Base-by-base conservation (phyloP, 2,888 invertebrate species). In the Oxystoma pomonae region DNA sequence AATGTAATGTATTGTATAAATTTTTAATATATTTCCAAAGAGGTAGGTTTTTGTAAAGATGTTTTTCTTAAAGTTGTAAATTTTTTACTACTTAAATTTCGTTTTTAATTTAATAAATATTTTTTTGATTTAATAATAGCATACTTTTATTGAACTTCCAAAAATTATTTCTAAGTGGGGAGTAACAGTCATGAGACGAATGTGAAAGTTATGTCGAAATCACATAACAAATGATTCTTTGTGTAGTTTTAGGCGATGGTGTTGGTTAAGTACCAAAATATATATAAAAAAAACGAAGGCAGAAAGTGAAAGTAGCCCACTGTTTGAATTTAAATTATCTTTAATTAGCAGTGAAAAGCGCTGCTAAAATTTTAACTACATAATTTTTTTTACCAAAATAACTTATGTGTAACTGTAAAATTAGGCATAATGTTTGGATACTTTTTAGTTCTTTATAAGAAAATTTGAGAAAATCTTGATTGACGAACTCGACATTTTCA, bases 31-130 rank as follows among this genome's bases (percentile, higher is more conserved):
- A 75, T 78, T 77, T 77, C 79, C 79, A 79, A 79, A 79, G 78
- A 78, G 72, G 71, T 75, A 75, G 72, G 73, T 73, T 76, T 75
- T 75, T 75, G 74, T 76, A 75, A 72, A 76, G 71, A 73, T 74
- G 71, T 72, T 69, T 66, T 72, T 64, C 67, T 66, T 66, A 68
- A 73, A 67, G 70, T 74, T 76, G 78, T 79, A 79, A 75, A 78
- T 79, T 79, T 78, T 78, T 75, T 78, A 78, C 76, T 77, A 76
- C 76, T 75, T 78, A 75, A 76, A 71, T 57, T 76, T 75, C 74
- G 78, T 78, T 78, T 79, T 76, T 77, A 78, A 77, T 78, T 78
- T 78, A 77, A 78, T 77, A 78, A 77, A 78, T 73, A 74, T 73
- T 68, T 73, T 68, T 61, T 57, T 57, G 50, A 58, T 20, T 55